Conservation (phyloP, 2,888 invertebrate species). For the Lasius platythorax region DNA sequence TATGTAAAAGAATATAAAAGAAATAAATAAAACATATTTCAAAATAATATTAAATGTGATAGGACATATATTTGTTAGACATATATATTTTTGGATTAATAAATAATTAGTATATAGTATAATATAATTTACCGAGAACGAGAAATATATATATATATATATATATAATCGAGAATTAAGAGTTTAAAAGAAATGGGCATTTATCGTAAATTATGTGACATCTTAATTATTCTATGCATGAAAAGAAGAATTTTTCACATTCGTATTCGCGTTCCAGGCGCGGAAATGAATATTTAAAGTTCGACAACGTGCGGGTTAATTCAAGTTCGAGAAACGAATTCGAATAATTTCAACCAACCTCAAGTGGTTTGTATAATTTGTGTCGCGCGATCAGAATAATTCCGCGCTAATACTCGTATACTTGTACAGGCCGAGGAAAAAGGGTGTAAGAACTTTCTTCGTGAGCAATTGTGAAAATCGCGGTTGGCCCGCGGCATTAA, state of each 20-base stretch:
- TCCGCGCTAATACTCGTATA: conserved; percentile 42
- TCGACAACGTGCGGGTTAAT: conserved; percentile 27
- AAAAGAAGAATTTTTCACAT: neutral
- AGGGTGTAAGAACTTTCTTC: conserved; percentile 57
- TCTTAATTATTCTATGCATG: neutral
- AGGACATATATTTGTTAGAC: neutral
- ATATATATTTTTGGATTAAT: neutral
- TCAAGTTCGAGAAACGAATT: conserved; percentile 21
- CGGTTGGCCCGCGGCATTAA: conserved; percentile 25
- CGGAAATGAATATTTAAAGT: conserved; percentile 20
- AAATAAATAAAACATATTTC: neutral
- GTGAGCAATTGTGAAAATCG: conserved; percentile 53
- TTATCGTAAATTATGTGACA: neutral
- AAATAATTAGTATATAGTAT: neutral
- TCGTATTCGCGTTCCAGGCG: neutral
- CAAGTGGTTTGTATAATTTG: conserved; percentile 56
- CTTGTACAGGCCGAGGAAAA: conserved; percentile 9
- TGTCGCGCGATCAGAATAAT: conserved; percentile 45
- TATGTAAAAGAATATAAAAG: neutral
- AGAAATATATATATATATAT: no score
- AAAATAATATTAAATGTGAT: neutral
- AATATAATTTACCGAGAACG: neutral
- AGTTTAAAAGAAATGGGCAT: neutral
- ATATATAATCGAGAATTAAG: neutral
- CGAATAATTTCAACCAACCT: conserved; percentile 36